A percentile compares a stretch with the other conserved stretches of the same genome.
These are phyloP conservation scores for Elachura formosa DNA, from an alignment of 2,113 vertebrate species.

Conservation along the genomic window DNA sequence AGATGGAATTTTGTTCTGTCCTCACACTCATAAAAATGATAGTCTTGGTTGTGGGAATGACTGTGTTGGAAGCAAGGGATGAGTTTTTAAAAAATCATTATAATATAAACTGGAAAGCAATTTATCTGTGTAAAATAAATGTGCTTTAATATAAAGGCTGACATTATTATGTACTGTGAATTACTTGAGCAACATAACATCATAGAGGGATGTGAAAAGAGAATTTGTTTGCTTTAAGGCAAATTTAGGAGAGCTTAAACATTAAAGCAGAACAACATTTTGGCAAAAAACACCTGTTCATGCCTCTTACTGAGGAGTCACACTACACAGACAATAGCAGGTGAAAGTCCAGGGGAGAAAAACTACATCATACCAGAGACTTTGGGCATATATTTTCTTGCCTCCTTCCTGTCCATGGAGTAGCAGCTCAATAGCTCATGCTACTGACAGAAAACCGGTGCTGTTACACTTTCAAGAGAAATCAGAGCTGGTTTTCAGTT, in stretches of 20 bases:
- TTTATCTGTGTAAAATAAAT: slow-evolving; percentile 36
- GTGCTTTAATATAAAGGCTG: not conserved
- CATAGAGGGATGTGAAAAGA: not conserved
- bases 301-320: not conserved
- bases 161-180: not conserved
- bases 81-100: slow-evolving; percentile 34
- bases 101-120: slow-evolving; percentile 14
- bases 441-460: not conserved
- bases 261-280: not conserved
- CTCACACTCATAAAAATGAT: slow-evolving; percentile 67
- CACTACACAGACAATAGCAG: accelerated
- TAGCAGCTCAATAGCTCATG: not conserved
- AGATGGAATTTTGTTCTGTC: slow-evolving; percentile 67
- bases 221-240: not conserved
- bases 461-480: not conserved
- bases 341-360: not conserved
- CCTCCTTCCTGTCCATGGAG: not conserved
- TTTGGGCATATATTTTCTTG: not conserved
- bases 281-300: not conserved
- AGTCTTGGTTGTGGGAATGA: slow-evolving; percentile 22
- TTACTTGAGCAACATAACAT: not conserved
- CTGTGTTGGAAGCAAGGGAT: slow-evolving; percentile 23
- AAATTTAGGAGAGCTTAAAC: not conserved
- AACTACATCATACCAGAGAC: not conserved
- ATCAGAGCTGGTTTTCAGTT: not conserved